phyloP scores from a whole-genome alignment of 2,113 vertebrate genomes.

The Nibea coibor region DNA sequence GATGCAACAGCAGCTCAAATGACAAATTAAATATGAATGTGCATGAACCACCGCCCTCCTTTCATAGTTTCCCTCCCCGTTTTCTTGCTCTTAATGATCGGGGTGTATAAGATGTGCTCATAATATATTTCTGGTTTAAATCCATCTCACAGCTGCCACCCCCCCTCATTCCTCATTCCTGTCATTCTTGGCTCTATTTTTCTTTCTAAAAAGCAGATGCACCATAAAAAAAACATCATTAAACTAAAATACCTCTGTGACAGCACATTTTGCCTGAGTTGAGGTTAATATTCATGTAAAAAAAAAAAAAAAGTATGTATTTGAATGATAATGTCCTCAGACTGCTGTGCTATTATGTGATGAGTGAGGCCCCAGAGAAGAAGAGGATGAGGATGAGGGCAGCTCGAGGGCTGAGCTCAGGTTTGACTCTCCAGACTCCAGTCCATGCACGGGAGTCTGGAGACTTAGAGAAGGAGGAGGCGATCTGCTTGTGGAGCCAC shows the following conservation, averaged over 20 bases:
- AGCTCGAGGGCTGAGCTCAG: constrained; percentile 16
- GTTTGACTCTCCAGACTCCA: constrained; percentile 41
- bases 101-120: constrained; percentile 37
- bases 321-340: constrained; percentile 49
- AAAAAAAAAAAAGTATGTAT: constrained; percentile 38
- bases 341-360: constrained; percentile 15
- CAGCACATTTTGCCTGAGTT: constrained; percentile 53
- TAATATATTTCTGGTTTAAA: constrained; percentile 46
- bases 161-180: constrained; percentile 59
- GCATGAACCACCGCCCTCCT: constrained; percentile 47
- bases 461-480: not conserved
- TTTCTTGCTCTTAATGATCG: constrained; percentile 46
- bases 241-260: constrained; percentile 68
- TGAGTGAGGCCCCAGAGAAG: constrained; percentile 35
- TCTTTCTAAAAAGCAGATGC: constrained; percentile 66
- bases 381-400: not conserved
- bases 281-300: constrained; percentile 53
- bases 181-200: constrained; percentile 57
- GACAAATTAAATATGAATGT: constrained; percentile 77
- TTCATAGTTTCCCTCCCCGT: constrained; percentile 5
- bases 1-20: constrained; percentile 60
- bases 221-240: constrained; percentile 65
- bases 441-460: constrained; percentile 3
- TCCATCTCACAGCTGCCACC: constrained; percentile 23
- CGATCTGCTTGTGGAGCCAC: constrained; percentile 25